phyloP scores from a whole-genome alignment of 2,113 vertebrate species.

The Chitala chitala region DNA sequence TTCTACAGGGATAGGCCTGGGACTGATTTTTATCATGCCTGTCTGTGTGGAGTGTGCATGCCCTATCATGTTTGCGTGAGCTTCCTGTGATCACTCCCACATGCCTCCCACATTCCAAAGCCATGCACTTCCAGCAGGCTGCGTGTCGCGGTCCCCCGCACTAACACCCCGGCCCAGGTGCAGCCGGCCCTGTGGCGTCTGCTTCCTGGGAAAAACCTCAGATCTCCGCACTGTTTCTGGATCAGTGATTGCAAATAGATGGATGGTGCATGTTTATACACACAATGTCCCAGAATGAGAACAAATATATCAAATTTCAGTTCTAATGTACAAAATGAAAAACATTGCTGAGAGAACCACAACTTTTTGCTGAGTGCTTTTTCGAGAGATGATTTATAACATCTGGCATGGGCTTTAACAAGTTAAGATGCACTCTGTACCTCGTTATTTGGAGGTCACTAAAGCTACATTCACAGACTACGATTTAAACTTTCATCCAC shows the following conservation, averaged over 20 bases:
- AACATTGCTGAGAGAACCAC: background rate
- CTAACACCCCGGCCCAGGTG: too few relatives aligned
- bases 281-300: background rate
- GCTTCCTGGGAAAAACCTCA: background rate
- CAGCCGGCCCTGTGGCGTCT: too few relatives aligned
- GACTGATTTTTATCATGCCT: too few relatives aligned
- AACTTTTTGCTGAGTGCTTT: background rate
- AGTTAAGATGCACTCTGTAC: background rate
- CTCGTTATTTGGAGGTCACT: background rate
- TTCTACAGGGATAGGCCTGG: too few relatives aligned
- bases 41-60: too few relatives aligned
- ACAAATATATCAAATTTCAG: slow-evolving; percentile 5
- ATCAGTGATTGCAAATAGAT: background rate
- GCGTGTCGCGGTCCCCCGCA: too few relatives aligned
- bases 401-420: background rate
- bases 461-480: background rate
- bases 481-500: background rate
- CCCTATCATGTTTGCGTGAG: too few relatives aligned
- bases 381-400: slow-evolving; percentile 1
- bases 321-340: background rate
- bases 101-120: too few relatives aligned
- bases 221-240: background rate
- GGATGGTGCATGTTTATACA: background rate
- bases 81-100: too few relatives aligned
- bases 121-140: too few relatives aligned